phyloP scores from a whole-genome alignment of 1,140 invertebrate genomes.

The Drosophila teissieri region DNA sequence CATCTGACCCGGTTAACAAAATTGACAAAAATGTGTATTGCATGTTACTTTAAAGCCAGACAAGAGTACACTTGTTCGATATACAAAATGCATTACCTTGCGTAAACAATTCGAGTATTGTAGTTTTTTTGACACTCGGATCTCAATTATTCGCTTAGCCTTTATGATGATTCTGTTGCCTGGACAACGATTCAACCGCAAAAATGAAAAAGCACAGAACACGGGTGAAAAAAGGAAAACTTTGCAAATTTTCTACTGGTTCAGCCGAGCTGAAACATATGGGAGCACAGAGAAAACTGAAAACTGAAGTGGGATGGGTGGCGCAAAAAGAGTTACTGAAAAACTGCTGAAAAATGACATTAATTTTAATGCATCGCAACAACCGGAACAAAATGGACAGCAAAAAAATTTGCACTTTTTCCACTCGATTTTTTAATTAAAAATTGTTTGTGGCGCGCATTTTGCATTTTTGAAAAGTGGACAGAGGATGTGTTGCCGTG shows the following conservation, averaged over 20 bases:
- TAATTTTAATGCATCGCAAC: constrained; percentile 52
- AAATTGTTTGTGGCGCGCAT: constrained; percentile 36
- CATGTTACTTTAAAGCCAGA: neutral
- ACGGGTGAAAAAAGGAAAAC: neutral
- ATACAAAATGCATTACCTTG: constrained; percentile 9
- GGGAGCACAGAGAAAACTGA: constrained; percentile 9
- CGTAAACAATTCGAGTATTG: neutral
- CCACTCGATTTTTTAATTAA: constrained; percentile 50
- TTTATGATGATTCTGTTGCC: constrained; percentile 33
- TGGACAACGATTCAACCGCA: constrained; percentile 54
- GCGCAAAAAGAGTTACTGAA: constrained; percentile 19
- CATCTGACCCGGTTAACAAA: constrained; percentile 7
- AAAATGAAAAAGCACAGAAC: constrained; percentile 18
- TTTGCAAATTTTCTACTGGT: constrained; percentile 20
- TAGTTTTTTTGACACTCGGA: constrained; percentile 18
- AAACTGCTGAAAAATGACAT: constrained; percentile 48
- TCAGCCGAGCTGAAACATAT: constrained; percentile 41
- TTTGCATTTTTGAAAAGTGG: constrained; percentile 44
- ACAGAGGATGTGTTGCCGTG: constrained; percentile 1
- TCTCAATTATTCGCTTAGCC: constrained; percentile 53
- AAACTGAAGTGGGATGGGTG: neutral
- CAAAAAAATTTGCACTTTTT: constrained; percentile 13
- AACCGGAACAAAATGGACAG: constrained; percentile 1
- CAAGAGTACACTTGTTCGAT: constrained; percentile 8
- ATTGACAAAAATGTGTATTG: constrained; percentile 7